Evolutionary conservation across 2,797 vertebrate species (phyloP).

Genomic region (Myoxocephalus aenaeus): DNA sequence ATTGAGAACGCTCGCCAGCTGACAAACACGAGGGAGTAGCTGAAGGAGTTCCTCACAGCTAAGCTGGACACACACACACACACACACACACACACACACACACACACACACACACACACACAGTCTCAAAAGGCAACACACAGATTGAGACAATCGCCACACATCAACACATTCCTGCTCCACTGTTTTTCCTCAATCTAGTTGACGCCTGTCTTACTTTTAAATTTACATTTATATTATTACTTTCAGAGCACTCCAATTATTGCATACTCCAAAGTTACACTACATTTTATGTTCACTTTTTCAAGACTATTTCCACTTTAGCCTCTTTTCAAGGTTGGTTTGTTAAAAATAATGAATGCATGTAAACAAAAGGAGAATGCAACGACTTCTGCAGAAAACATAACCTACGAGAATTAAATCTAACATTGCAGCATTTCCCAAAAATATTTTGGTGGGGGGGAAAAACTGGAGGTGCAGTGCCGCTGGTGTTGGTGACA

Average conservation of each 20-base stretch:
- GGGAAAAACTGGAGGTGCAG: neutral
- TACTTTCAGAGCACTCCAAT: neutral
- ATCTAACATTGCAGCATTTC: neutral
- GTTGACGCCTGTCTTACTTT: neutral
- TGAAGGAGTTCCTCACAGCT: slow-evolving; percentile 75
- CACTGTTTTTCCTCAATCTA: neutral
- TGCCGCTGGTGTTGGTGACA: slow-evolving; percentile 18
- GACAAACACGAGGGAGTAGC: slow-evolving; percentile 75
- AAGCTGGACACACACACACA: slow-evolving; percentile 49
- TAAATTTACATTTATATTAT: neutral
- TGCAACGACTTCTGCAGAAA: neutral
- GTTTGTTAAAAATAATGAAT: neutral
- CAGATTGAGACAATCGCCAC: slow-evolving; percentile 28
- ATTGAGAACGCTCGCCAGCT: slow-evolving; percentile 82
- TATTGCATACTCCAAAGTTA: neutral
- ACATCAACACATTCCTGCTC: slow-evolving; percentile 19
- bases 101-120: slow-evolving; percentile 18
- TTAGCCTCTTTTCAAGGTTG: neutral
- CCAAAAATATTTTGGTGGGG: neutral
- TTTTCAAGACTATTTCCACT: neutral
- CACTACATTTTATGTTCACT: neutral
- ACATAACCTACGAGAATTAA: neutral
- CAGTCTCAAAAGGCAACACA: slow-evolving; percentile 19
- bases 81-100: slow-evolving; percentile 10
- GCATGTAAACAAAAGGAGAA: neutral